Evolutionary conservation across 2,797 vertebrate genomes (phyloP).

Genomic region (Ceryle rudis): DNA sequence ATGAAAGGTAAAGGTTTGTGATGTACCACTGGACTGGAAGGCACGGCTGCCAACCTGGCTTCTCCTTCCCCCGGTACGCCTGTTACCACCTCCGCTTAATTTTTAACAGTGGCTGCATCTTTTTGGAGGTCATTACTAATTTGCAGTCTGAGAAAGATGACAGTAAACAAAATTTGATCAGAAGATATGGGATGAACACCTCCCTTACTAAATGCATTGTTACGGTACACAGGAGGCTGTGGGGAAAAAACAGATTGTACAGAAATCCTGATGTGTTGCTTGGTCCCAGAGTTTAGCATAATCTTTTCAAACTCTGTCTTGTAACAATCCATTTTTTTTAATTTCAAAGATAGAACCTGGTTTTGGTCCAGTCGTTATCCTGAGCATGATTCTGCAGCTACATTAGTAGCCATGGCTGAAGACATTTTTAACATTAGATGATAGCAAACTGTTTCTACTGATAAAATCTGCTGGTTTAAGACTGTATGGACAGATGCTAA

Average conservation of each 20-base stretch:
- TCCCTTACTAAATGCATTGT: conserved; percentile 55
- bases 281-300: too few relatives aligned
- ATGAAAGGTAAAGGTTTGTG: conserved; percentile 50
- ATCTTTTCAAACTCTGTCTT: too few relatives aligned
- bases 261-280: neutral
- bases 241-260: neutral
- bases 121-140: neutral
- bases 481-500: neutral
- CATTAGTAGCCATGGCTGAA: neutral
- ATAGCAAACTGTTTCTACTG: neutral
- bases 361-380: too few relatives aligned
- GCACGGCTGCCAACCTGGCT: neutral
- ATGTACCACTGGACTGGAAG: neutral
- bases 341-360: neutral
- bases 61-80: conserved; percentile 1
- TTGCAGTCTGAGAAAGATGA: neutral
- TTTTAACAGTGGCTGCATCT: neutral
- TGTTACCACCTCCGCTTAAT: neutral
- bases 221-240: neutral
- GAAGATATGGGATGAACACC: conserved; percentile 48
- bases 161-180: conserved; percentile 64
- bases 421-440: neutral
- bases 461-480: neutral
- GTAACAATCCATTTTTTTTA: too few relatives aligned
- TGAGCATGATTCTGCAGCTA: neutral